phyloP scores from a whole-genome alignment of 2,113 vertebrate genomes.

The Hyperopisus bebe region DNA sequence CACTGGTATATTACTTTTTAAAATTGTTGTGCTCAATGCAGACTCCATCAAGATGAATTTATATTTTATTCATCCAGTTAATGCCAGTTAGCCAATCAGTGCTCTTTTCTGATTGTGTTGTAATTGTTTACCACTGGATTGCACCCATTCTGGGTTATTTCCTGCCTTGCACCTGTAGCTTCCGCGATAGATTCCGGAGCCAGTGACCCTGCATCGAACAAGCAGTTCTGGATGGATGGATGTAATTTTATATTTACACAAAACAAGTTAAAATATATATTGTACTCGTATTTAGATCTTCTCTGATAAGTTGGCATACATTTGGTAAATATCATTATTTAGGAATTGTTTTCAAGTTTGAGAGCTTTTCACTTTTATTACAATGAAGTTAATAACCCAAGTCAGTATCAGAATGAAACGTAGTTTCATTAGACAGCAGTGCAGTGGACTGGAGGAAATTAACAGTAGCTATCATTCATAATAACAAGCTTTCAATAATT shows the following conservation, averaged over 20 bases:
- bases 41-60: not conserved
- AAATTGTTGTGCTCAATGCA: not conserved
- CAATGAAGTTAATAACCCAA: not conserved
- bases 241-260: not conserved
- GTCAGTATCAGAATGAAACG: not conserved
- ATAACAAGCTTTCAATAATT: conserved; percentile 27
- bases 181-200: not conserved
- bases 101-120: not conserved
- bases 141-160: not conserved
- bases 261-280: not conserved
- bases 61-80: not conserved
- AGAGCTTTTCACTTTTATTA: conserved; percentile 9
- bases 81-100: not conserved
- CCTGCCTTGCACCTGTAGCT: not conserved
- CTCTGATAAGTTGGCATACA: not conserved
- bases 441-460: conserved; percentile 9
- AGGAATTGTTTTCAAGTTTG: not conserved
- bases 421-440: conserved; percentile 21
- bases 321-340: not conserved
- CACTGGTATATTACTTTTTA: not conserved
- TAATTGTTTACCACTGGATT: not conserved
- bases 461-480: conserved; percentile 24
- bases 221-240: not conserved
- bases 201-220: not conserved
- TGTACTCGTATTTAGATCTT: not conserved